These are phyloP conservation scores for Salarias fasciatus DNA, from an alignment of 2,797 vertebrate species.

Conservation along the genomic window DNA sequence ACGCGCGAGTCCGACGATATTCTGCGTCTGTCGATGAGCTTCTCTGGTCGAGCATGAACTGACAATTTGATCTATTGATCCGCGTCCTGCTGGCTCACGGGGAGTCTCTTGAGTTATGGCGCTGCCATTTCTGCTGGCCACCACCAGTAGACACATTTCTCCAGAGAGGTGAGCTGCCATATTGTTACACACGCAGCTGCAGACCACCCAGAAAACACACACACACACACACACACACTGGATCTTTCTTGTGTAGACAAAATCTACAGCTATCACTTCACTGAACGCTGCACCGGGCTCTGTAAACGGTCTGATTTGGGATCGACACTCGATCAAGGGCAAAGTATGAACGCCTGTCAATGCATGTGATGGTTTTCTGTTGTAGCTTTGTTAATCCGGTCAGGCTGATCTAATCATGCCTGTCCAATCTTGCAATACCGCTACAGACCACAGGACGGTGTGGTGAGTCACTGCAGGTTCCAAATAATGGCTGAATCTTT, in stretches of 20 bases:
- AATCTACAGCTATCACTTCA: no score
- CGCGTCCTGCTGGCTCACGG: slow-evolving; percentile 54
- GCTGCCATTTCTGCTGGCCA: slow-evolving; percentile 67
- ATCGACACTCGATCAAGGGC: no score
- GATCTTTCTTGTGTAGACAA: background rate
- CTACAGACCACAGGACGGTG: no score
- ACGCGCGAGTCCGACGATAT: slow-evolving; percentile 56
- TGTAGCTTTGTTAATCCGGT: no score
- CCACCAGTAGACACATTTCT: slow-evolving; percentile 53
- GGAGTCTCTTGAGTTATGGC: slow-evolving; percentile 75
- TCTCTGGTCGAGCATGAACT: slow-evolving; percentile 67
- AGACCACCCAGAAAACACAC: slow-evolving; percentile 36
- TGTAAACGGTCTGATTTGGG: no score
- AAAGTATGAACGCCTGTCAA: no score
- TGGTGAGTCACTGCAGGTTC: no score
- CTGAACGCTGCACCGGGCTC: no score
- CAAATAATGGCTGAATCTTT: no score
- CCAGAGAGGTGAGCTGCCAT: slow-evolving; percentile 30
- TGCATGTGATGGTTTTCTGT: no score
- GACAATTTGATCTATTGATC: slow-evolving; percentile 82
- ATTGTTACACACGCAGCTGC: slow-evolving; percentile 31
- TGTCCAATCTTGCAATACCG: no score
- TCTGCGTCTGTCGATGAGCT: slow-evolving; percentile 68
- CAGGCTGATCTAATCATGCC: no score
- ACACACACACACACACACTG: slow-evolving; percentile 19